Base-by-base conservation (phyloP, 2,797 vertebrate species). In the Bryconaethiops microstoma region DNA sequence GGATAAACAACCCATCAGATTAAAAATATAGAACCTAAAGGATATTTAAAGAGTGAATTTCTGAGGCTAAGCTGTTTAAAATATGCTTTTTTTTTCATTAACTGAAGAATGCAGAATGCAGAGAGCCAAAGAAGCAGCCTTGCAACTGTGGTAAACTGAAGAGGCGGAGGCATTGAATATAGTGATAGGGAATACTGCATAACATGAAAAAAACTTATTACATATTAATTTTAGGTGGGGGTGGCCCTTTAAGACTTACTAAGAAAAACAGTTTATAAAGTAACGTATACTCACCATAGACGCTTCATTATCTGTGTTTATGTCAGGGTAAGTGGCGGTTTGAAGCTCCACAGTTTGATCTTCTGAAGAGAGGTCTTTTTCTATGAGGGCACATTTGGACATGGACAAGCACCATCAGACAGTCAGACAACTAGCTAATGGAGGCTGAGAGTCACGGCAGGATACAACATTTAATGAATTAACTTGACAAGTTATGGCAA, bases 231-330 rank as follows among this genome's bases (percentile, higher is more conserved):
- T 57, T 57, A 57, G 54, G 16, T 19, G 1, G 8, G n/a, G 25
- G 3, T 60, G 57, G 2, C 13, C 13, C n/a, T 21, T 23, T 10
- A 60, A 57, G 21, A 4, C 2, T 72, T 69, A 84, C 2, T 4
- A 52, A 3, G 13, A 52, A 13, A 80, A 85, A 59, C 39, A 62
- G 19, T n/a, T 52, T 42, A 8, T 21, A 13, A 54, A 60, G 1
- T 40, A 55, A 55, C 17, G 7, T 21, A 64, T 55, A 87, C 87
- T 85, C 54, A 88, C 87, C 87, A 63, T n/a, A 50, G 84, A 74
- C 23, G 40, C 21, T 5, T 81, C 70, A 57, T 25, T 39, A 7
- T 74, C 48, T 10, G n/a, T 68, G 80, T 48, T 57, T 1, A 29
- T 59, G 35, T 72, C 67, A 52, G 65, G 62, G 29, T 48, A 77